A percentile compares a stretch with the other conserved stretches of the same genome.
These are phyloP conservation scores for Callaeas wilsoni DNA, from an alignment of 2,113 vertebrate species.

Conservation along the genomic window DNA sequence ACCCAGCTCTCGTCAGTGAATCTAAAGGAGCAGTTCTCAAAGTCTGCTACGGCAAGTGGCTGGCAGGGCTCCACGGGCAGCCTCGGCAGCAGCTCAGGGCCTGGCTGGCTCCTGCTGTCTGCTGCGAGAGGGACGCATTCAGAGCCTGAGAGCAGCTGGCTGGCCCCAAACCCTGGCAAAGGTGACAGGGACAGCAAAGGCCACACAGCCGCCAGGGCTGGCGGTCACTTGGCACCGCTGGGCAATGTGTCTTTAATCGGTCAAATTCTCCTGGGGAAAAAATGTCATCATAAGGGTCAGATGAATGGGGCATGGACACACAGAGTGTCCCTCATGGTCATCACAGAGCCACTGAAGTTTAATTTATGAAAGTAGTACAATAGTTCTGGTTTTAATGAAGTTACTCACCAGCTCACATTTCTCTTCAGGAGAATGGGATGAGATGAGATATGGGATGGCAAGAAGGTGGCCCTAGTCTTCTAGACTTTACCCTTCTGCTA, in stretches of 20 bases:
- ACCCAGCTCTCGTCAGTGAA: neutral
- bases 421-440: neutral
- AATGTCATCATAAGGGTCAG: fast-evolving
- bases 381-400: neutral
- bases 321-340: neutral
- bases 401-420: neutral
- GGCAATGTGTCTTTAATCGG: fast-evolving
- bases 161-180: neutral
- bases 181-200: neutral
- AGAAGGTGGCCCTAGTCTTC: neutral
- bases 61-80: neutral
- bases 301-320: fast-evolving
- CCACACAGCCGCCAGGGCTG: fast-evolving
- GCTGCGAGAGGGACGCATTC: neutral
- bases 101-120: neutral
- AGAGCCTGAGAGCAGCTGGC: neutral
- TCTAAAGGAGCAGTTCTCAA: neutral
- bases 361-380: neutral
- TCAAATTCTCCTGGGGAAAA: neutral
- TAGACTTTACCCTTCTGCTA: neutral
- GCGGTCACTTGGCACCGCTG: neutral
- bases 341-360: neutral
- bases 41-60: constrained; percentile 1
- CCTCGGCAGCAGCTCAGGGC: neutral
- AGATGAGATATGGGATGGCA: neutral